Percentiles rank a stretch among this genome's conserved stretches.
Conservation (phyloP, 2,888 invertebrate genomes). For the Eutolmus rufibarbis region DNA sequence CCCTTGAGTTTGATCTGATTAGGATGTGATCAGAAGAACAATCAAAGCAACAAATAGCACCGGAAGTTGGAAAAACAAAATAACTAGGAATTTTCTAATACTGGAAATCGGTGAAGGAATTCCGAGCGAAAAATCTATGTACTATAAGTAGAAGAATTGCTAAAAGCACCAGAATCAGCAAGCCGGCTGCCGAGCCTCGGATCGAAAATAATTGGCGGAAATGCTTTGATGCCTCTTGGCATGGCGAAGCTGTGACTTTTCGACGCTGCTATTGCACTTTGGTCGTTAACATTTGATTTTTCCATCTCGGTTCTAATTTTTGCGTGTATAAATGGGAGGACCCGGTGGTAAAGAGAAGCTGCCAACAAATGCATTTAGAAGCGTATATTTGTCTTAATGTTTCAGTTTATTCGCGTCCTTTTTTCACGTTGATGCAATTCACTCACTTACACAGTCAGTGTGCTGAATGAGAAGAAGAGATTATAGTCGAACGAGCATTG, state of each 20-base stretch:
- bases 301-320: not conserved
- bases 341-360: conserved; percentile 7
- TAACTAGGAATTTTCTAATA: not conserved
- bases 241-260: conserved; percentile 17
- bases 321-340: not conserved
- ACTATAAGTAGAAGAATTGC: not conserved
- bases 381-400: conserved; percentile 25
- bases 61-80: not conserved
- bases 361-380: conserved; percentile 43
- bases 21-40: not conserved
- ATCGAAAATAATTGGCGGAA: conserved; percentile 44
- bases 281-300: conserved; percentile 12
- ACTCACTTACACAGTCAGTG: not conserved
- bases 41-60: not conserved
- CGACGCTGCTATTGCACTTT: conserved; percentile 21
- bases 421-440: not conserved
- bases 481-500: not conserved
- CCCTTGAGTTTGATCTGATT: conserved; percentile 26
- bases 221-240: conserved; percentile 44
- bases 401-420: not conserved
- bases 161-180: not conserved
- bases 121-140: not conserved
- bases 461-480: not conserved
- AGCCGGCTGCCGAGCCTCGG: not conserved
- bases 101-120: not conserved